A percentile compares a stretch with the other conserved stretches of the same genome.
These are phyloP conservation scores for Iselma pallidipennis DNA, from an alignment of 2,888 invertebrate species.

Conservation along the genomic window DNA sequence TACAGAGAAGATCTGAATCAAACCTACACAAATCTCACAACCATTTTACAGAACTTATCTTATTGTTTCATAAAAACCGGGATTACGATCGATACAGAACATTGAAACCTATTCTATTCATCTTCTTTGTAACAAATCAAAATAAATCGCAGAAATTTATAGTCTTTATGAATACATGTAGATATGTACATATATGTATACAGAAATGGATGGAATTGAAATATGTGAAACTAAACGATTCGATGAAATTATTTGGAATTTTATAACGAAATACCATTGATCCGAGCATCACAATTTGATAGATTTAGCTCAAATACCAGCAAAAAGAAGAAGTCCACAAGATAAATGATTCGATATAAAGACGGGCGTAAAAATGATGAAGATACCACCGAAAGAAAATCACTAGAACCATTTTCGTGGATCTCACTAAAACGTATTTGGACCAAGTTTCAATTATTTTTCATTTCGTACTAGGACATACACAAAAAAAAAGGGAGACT, in stretches of 20 bases:
- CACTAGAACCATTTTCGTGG: neutral
- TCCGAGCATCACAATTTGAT: neutral
- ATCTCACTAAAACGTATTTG: no score
- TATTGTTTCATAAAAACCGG: neutral
- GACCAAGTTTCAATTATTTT: no score
- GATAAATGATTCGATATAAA: neutral
- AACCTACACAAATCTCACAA: neutral
- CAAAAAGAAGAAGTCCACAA: neutral
- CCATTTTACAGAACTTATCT: neutral
- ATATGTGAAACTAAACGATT: neutral
- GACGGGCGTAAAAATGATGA: neutral
- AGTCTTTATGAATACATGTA: no score
- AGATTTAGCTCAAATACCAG: neutral
- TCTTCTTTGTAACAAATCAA: neutral
- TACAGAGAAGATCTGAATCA: neutral
- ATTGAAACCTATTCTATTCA: neutral
- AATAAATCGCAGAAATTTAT: neutral
- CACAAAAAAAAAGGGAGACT: neutral
- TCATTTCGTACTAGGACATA: no score
- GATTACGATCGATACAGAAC: neutral
- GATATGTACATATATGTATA: no score
- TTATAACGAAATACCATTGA: neutral
- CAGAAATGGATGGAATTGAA: neutral
- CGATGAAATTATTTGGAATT: neutral
- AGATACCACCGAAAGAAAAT: neutral